Evolutionary conservation across 2,888 invertebrate genomes (phyloP), one percentile per base, ranked within the genome.

Genomic region (Cantharis rufa): DNA sequence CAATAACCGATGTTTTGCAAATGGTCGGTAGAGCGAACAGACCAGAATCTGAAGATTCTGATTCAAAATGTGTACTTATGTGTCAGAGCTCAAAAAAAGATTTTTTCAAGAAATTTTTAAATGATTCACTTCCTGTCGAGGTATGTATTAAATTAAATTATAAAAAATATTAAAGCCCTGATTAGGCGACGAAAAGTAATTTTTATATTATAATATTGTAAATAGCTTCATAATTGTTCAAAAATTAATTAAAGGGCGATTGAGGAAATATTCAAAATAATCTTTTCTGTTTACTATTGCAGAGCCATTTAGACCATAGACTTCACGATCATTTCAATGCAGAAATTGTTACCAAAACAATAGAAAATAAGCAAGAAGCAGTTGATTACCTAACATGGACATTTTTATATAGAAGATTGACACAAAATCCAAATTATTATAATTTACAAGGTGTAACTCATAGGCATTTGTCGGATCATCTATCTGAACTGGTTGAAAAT

Each of bases 361-460:
- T 99, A 83, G 99, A 99, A 89, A 99, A 99, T 90, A 99, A 99
- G 86, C 99, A 99, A 87, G 99, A 99, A 86, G 99, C 99, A 0
- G 99, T 99, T 0, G 99, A 99, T 90, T 99, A 99, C 85, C 90
- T 99, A 16, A 99, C 99, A 0, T 99, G 99, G 99, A 99, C 99
- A 0, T 98, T 99, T 91, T 90, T 99, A 11, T 99, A 99, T 87
- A 91, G 99, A 3, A 90, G 99, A 69, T 92, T 99, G 84, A 98
- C 99, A 1, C 98, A 99, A 90, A 99, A 99, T 90, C 99, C 99
- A 0, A 99, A 99, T 89, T 99, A 99, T 86, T 99, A 99, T 88
- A 98, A 98, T 86, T 90, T 99, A 69, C 98, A 99, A 88, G 98
- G 98, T 0, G 96, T 98, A 1, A 96, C 98, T 0, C 98, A 99